Evolutionary conservation across 2,888 invertebrate species (phyloP), one percentile per base, ranked within the genome.

Genomic region (Zele albiditarsus): DNA sequence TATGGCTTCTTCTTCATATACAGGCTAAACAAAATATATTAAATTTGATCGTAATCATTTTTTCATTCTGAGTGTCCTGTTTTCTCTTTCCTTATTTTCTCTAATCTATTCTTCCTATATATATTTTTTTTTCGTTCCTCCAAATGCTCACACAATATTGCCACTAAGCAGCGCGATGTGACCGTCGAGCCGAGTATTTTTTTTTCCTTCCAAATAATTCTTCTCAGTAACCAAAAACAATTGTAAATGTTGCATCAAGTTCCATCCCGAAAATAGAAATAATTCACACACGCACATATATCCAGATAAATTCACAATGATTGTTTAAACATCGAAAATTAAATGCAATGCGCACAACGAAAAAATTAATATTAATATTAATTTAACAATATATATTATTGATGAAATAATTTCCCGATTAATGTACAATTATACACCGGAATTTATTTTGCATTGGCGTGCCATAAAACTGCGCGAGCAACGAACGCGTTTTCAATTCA

Each of bases 341-440:
- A 38, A 38, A 38, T 38, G 38, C 2, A 38, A 8, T 12, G 1
- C 38, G 12, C 8, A 8, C 0, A 38, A 38, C 2, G 38, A 38
- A 38, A 38, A 2, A 12, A 38, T 31, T 12, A 38, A 38, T 38
- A 38, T 38, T 0, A 38, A 38, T 65, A 31, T 33, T 65, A 23
- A 53, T 53, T 53, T 23, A 53, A 53, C 20, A 0, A 8, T 3
- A n/a, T 20, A 53, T 23, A 5, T 20, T 10, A 60, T 16, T 2
- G 28, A 49, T 46, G 28, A 49, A 46, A 49, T 14, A 46, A 49
- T 20, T 27, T 46, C n/a, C 27, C n/a, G 10, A 49, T n/a, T 16
- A 27, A 16, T 67, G 46, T 67, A 27, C 10, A 46, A 67, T 49
- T 67, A 27, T 67, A 28, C 67, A 67, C 67, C 67, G 67, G 46